Evolutionary conservation across 1,140 invertebrate genomes (phyloP), one percentile per base, ranked within the genome.

Genomic region (Caenorhabditis briggsae): DNA sequence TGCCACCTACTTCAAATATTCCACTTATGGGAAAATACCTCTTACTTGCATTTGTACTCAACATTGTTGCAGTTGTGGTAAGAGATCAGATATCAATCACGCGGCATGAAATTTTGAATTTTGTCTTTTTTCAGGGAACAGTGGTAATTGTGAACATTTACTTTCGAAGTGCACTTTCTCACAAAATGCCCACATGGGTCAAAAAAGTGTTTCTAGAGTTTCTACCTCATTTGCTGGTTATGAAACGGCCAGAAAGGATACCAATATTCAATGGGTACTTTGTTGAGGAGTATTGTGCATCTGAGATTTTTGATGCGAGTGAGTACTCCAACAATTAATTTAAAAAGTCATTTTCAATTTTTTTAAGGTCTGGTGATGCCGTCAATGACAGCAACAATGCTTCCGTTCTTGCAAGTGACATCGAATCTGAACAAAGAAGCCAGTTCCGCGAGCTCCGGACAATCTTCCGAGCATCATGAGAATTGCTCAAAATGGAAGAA

Each of bases 121-220:
- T 78, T 53, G 2, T 2, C 11, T 23, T 11, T n/a, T 70, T 74
- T 82, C 43, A 88, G 86, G 96, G 98, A 7, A 99, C 97, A 0
- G 97, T 99, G 33, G 95, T 99, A 90, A 98, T 99, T 90, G 98
- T 99, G 91, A 99, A 99, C 93, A 97, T 97, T 95, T 99, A 99
- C 92, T 99, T 98, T 94, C 94, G 97, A 92, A 97, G 97, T 23
- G 97, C 97, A 2, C 93, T 95, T 43, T 96, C 95, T 6, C 95
- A 96, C 90, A 93, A 96, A 90, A 98, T 98, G 97, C 97, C 97
- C 8, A 95, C 96, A 89, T 96, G 96, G 95, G 97, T 98, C 89
- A 94, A 96, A 56, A 95, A 95, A 82, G 95, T 97, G 55, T 98
- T 98, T 93, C 94, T 98, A 18, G 96, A 97, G 92, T 96, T 96